Conservation (phyloP, 2,888 invertebrate genomes). For the Andrena chrysosceles region DNA sequence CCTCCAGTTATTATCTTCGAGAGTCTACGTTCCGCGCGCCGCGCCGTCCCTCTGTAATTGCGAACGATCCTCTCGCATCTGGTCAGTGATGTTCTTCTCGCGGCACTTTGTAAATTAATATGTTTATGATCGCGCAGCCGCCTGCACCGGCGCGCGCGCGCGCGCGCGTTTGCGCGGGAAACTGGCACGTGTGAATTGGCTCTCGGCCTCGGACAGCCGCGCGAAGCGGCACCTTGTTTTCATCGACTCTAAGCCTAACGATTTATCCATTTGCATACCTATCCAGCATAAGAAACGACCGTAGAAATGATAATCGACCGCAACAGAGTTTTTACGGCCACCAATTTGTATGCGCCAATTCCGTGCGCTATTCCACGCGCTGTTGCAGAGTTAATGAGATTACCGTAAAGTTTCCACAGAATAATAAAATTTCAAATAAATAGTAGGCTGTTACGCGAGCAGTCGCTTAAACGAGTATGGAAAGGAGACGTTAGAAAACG, state of each 20-base stretch:
- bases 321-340: constrained; percentile 22
- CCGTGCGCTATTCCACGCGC: constrained; percentile 31
- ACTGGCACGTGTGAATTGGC: constrained; percentile 61
- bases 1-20: constrained; percentile 27
- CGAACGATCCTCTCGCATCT: constrained; percentile 7
- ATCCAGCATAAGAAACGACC: constrained; percentile 57
- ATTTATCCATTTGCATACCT: constrained; percentile 45
- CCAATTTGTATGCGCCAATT: constrained; percentile 22
- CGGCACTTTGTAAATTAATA: constrained; percentile 61
- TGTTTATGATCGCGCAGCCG: constrained; percentile 59
- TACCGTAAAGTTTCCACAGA: constrained; percentile 43
- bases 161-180: constrained; percentile 14
- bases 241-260: constrained; percentile 52
- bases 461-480: constrained; percentile 15
- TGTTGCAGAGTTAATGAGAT: constrained; percentile 64
- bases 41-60: constrained; percentile 14
- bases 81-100: constrained; percentile 31
- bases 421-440: constrained; percentile 31
- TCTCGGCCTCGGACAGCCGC: constrained; percentile 54
- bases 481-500: constrained; percentile 27
- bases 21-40: constrained; percentile 16
- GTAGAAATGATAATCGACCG: constrained; percentile 30
- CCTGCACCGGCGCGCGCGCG: background rate
- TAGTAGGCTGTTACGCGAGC: background rate
- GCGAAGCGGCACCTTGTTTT: constrained; percentile 56